Evolutionary conservation across 1,140 invertebrate genomes (phyloP).

Genomic region (Aricia agestis): DNA sequence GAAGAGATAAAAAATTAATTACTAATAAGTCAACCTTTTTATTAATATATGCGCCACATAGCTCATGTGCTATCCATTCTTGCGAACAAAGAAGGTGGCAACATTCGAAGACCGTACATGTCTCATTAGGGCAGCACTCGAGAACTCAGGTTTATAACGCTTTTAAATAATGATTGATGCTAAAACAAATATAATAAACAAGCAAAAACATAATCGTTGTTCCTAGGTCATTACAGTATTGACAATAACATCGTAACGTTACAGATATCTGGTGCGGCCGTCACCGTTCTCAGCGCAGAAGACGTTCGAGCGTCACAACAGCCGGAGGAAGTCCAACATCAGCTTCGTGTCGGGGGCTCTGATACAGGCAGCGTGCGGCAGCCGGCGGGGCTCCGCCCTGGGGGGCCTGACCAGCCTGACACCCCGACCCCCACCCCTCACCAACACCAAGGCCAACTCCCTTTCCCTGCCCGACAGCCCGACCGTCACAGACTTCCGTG

Average conservation of each 20-base stretch:
- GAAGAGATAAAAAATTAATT: neutral
- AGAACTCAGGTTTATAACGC: too few species aligned
- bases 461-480: conserved; percentile 91
- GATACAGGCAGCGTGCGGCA: conserved; percentile 77
- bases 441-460: conserved; percentile 91
- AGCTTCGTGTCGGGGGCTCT: conserved; percentile 90
- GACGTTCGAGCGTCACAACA: conserved; percentile 94
- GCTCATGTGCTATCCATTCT: too few species aligned
- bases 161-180: too few species aligned
- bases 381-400: conserved; percentile 78
- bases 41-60: too few species aligned
- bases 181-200: too few species aligned
- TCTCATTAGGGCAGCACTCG: too few species aligned
- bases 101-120: too few species aligned
- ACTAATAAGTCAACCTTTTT: too few species aligned
- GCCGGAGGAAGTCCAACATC: conserved; percentile 91
- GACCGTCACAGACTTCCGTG: conserved; percentile 85
- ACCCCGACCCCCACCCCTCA: conserved; percentile 83
- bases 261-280: conserved; percentile 89
- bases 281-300: conserved; percentile 95
- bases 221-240: neutral
- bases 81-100: too few species aligned
- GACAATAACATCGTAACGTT: conserved; percentile 32
- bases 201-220: neutral
- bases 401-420: conserved; percentile 78